Base-by-base conservation (phyloP, 2,888 invertebrate genomes). In the Lysandra coridon region DNA sequence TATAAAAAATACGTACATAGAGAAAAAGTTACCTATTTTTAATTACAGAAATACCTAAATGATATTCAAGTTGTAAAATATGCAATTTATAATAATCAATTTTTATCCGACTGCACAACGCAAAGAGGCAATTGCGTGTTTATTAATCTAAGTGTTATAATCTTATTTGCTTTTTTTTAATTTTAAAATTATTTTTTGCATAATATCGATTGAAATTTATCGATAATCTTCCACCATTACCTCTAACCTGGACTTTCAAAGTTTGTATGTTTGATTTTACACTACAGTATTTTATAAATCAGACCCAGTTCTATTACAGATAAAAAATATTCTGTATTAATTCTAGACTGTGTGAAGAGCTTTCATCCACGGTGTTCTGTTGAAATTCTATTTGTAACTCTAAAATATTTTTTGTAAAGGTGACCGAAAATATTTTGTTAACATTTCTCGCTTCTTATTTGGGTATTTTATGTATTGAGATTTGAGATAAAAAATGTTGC, bases 181-280 rank as follows among this genome's bases (percentile, higher is more conserved):
- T n/a, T n/a, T 6, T n/a, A 60, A n/a, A 64, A 62, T 6, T 30
- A 23, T 4, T 64, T 30, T 30, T 30, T 30, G 2, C 12, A 64
- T 30, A 64, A 30, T 30, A 64, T 64, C 64, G 64, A 37, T 69
- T 69, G 64, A 33, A 33, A 33, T 69, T 62, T 77, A 79, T 78
- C 79, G 80, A 64, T 73, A 76, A 33, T 40, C 1, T 2, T 75
- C 76, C 81, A 80, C 80, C 82, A 77, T 80, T 82, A 78, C 62
- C 81, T 82, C 81, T 81, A 81, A 82, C 81, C 82, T 80, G 82
- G 81, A 82, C 82, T 80, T 76, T 64, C 30, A 82, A 74, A 81
- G 78, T 78, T 78, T 57, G 64, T 76, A 78, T 79, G 75, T 74
- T 78, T 79, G 62, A 60, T 62, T 62, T 78, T 53, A 79, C 62